Evolutionary conservation across 2,113 vertebrate species (phyloP).

Genomic region (Anarrhichthys ocellatus): DNA sequence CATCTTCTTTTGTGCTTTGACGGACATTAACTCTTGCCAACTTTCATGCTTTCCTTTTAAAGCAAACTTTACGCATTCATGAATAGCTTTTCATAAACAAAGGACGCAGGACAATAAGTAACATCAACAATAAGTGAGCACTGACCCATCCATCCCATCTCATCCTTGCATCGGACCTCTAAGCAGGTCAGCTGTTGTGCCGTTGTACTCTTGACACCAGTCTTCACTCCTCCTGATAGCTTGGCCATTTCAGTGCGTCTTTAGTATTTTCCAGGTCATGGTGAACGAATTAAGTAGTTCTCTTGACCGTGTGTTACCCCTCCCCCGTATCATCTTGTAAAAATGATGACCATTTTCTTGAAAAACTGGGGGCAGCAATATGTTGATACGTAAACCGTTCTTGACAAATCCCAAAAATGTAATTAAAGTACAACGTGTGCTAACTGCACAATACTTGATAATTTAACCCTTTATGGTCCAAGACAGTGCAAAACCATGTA

Average conservation of each 20-base stretch:
- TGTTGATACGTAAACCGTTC: fast-evolving
- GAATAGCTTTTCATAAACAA: constrained; percentile 40
- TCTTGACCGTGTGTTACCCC: not conserved
- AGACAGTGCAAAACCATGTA: no score
- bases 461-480: not conserved
- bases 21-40: constrained; percentile 48
- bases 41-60: constrained; percentile 29
- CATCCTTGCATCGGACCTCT: constrained; percentile 19
- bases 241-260: constrained; percentile 59
- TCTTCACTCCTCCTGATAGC: constrained; percentile 24
- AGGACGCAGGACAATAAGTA: constrained; percentile 46
- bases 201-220: constrained; percentile 48
- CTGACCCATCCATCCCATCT: constrained; percentile 25
- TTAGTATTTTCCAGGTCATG: constrained; percentile 76
- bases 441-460: not conserved
- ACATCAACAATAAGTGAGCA: constrained; percentile 53
- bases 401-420: not conserved
- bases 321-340: not conserved
- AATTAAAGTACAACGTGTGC: not conserved
- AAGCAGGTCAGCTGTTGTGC: constrained; percentile 72
- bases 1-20: constrained; percentile 66
- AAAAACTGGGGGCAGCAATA: not conserved
- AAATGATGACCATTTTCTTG: not conserved
- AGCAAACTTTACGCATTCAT: constrained; percentile 23
- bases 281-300: constrained; percentile 35